phyloP scores from a whole-genome alignment of 2,888 invertebrate species.

The Gasteruption jaculator region DNA sequence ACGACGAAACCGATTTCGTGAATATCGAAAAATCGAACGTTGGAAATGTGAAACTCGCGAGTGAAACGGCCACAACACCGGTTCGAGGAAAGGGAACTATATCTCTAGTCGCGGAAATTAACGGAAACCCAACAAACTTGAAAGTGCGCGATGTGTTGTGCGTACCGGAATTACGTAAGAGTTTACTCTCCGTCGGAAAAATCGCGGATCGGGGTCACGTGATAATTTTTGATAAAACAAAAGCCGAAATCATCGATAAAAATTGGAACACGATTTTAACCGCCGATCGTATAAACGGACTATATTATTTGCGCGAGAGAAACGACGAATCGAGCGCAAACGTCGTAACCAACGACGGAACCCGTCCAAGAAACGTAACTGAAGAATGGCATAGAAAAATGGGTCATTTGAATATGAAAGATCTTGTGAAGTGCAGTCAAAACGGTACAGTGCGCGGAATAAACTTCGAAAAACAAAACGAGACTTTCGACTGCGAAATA shows the following conservation, averaged over 20 bases:
- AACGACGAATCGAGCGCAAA: no score
- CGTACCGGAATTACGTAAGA: slow-evolving; percentile 11
- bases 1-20: not conserved
- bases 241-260: not conserved
- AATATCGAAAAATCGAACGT: slow-evolving; percentile 1
- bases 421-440: not conserved
- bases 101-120: slow-evolving; percentile 6
- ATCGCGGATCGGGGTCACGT: not conserved
- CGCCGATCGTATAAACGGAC: not conserved
- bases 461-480: not conserved
- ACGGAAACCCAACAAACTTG: slow-evolving; percentile 11
- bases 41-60: slow-evolving; percentile 13
- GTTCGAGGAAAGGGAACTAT: slow-evolving; percentile 14
- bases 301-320: slow-evolving; percentile 1
- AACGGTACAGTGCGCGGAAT: not conserved
- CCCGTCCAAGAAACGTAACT: not conserved
- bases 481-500: slow-evolving; percentile 11
- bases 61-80: slow-evolving; percentile 8
- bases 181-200: not conserved
- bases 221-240: not conserved
- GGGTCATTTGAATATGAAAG: slow-evolving; percentile 1
- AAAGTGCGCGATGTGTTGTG: slow-evolving; percentile 6
- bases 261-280: not conserved
- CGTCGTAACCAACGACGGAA: not conserved
- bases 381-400: slow-evolving; percentile 1